These are phyloP conservation scores for Rutilus rutilus DNA, from an alignment of 2,113 vertebrate species.

Conservation along the genomic window DNA sequence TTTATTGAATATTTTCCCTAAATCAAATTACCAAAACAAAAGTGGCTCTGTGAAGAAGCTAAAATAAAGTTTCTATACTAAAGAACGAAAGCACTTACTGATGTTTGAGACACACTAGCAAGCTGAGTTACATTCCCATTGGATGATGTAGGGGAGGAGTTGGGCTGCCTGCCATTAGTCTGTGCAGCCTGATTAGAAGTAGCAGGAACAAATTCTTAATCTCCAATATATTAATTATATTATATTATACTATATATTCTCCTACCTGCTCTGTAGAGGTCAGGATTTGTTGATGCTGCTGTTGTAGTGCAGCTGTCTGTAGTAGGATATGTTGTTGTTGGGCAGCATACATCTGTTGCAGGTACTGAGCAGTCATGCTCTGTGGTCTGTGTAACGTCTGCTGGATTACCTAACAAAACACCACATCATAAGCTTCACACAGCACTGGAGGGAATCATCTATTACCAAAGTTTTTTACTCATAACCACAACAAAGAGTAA, in stretches of 20 bases:
- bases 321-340: conserved; percentile 95
- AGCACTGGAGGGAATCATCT: background rate
- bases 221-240: background rate
- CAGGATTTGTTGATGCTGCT: conserved; percentile 85
- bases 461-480: background rate
- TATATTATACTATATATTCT: background rate
- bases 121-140: conserved; percentile 83
- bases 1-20: background rate
- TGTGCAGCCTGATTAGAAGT: conserved; percentile 78
- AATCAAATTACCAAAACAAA: background rate
- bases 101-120: conserved; percentile 84
- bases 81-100: conserved; percentile 75
- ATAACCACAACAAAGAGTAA: background rate
- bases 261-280: conserved; percentile 88
- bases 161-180: conserved; percentile 83
- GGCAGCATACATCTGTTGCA: conserved; percentile 95
- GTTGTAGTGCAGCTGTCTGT: conserved; percentile 89
- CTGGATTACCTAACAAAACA: conserved; percentile 85
- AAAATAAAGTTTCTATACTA: background rate
- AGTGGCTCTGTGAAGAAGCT: background rate
- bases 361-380: conserved; percentile 91
- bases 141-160: conserved; percentile 82
- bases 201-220: background rate
- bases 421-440: background rate
- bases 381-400: conserved; percentile 90